These are phyloP conservation scores for Labeo calbasu DNA, from an alignment of 2,797 vertebrate species.

Conservation along the genomic window DNA sequence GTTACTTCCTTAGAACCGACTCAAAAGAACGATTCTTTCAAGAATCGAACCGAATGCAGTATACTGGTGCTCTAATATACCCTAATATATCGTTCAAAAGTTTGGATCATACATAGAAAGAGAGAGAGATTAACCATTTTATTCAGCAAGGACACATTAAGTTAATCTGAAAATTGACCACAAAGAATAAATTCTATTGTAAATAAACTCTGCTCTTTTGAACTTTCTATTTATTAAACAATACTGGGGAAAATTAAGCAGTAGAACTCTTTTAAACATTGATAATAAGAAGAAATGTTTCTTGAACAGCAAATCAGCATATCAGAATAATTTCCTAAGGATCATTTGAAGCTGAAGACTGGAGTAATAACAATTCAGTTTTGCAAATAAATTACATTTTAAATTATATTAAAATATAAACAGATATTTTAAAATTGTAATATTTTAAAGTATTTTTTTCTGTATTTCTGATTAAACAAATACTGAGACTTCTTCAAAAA, in stretches of 20 bases:
- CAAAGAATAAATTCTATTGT: too few relatives aligned
- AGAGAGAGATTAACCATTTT: neutral
- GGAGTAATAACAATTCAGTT: too few relatives aligned
- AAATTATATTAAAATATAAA: too few relatives aligned
- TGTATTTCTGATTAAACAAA: neutral
- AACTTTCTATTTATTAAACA: neutral
- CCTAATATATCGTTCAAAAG: neutral
- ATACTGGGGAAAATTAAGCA: neutral
- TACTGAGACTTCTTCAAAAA: neutral
- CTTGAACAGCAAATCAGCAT: neutral
- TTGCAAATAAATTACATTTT: neutral
- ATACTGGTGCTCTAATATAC: too few relatives aligned
- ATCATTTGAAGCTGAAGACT: neutral
- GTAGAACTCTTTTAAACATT: neutral
- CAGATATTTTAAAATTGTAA: too few relatives aligned
- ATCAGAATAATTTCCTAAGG: neutral
- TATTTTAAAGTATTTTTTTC: too few relatives aligned
- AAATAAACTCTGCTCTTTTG: neutral
- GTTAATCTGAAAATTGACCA: neutral
- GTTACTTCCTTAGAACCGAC: too few relatives aligned
- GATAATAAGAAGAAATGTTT: neutral
- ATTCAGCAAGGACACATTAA: neutral
- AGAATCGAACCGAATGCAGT: too few relatives aligned
- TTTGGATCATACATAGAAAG: neutral
- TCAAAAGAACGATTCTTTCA: too few relatives aligned